Percentiles rank a stretch among this genome's conserved stretches.
Evolutionary conservation across 1,140 invertebrate genomes (phyloP).

Genomic region (Littorina saxatilis): DNA sequence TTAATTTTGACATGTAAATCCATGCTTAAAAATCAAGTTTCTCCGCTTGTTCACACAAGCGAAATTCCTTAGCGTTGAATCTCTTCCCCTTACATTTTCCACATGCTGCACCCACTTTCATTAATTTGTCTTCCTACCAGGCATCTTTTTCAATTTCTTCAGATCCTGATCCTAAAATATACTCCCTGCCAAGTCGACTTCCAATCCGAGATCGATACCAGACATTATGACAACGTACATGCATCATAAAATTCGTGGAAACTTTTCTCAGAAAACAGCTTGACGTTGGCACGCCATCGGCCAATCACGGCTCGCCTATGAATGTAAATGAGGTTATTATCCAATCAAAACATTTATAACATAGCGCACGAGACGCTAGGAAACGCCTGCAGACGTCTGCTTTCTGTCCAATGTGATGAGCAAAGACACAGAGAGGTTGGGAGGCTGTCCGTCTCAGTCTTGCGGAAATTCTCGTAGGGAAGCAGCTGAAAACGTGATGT

Average conservation of each 20-base stretch:
- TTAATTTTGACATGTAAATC: too few species aligned
- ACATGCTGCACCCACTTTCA: too few species aligned
- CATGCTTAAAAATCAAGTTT: too few species aligned
- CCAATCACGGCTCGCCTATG: constrained; percentile 2
- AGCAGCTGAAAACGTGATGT: too few species aligned
- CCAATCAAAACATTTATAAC: constrained; percentile 20
- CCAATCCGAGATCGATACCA: too few species aligned
- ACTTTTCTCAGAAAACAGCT: constrained; percentile 17
- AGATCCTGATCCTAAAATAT: too few species aligned
- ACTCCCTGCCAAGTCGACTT: too few species aligned
- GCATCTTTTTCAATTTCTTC: too few species aligned
- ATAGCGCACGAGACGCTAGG: background rate
- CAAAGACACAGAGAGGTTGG: constrained; percentile 4
- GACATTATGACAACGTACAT: background rate
- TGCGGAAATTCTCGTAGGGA: background rate
- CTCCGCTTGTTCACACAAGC: too few species aligned
- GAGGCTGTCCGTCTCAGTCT: background rate
- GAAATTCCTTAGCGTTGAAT: too few species aligned
- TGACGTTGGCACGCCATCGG: background rate
- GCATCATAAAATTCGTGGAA: background rate
- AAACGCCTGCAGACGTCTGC: constrained; percentile 10
- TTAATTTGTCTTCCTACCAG: too few species aligned
- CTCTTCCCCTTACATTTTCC: too few species aligned
- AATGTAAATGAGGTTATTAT: constrained; percentile 18
- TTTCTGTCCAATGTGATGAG: background rate